Evolutionary conservation across 2,113 vertebrate species (phyloP).

Genomic region (Verasper variegatus): DNA sequence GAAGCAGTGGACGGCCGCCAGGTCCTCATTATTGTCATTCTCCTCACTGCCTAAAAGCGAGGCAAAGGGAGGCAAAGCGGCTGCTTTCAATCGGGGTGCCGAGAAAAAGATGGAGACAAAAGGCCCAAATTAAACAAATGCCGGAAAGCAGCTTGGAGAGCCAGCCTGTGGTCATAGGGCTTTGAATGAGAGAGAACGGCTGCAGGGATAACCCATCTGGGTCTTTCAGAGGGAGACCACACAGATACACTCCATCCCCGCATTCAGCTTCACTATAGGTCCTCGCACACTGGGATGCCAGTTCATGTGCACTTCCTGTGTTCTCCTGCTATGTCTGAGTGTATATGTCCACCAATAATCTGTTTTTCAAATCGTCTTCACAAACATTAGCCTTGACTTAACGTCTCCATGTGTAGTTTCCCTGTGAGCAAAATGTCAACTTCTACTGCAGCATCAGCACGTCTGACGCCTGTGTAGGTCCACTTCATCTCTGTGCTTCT

Average conservation of each 20-base stretch:
- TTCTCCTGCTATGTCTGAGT: conserved; percentile 40
- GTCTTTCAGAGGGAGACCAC: conserved; percentile 81
- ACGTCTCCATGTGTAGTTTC: conserved; percentile 27
- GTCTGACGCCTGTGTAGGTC: conserved; percentile 2
- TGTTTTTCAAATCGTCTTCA: conserved; percentile 33
- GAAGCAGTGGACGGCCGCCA: conserved; percentile 80
- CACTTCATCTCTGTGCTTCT: conserved; percentile 15
- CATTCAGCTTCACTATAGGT: conserved; percentile 63
- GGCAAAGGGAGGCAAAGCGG: conserved; percentile 68
- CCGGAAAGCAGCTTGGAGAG: conserved; percentile 79
- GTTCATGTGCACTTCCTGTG: conserved; percentile 44
- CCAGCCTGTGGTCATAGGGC: conserved; percentile 70
- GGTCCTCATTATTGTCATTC: conserved; percentile 85
- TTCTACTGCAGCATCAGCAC: conserved; percentile 8
- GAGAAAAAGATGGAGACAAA: conserved; percentile 73
- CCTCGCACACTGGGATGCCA: conserved; percentile 63
- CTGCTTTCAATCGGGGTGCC: conserved; percentile 76
- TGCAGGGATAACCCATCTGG: conserved; percentile 74
- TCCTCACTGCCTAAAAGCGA: conserved; percentile 81
- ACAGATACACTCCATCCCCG: conserved; percentile 73
- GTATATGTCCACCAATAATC: conserved; percentile 46
- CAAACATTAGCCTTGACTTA: conserved; percentile 26
- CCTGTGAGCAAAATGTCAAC: not conserved
- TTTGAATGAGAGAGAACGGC: conserved; percentile 75
- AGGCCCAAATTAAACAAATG: conserved; percentile 83